These are phyloP conservation scores for Amphipoea oculea DNA, from an alignment of 2,888 invertebrate genomes.

Conservation along the genomic window DNA sequence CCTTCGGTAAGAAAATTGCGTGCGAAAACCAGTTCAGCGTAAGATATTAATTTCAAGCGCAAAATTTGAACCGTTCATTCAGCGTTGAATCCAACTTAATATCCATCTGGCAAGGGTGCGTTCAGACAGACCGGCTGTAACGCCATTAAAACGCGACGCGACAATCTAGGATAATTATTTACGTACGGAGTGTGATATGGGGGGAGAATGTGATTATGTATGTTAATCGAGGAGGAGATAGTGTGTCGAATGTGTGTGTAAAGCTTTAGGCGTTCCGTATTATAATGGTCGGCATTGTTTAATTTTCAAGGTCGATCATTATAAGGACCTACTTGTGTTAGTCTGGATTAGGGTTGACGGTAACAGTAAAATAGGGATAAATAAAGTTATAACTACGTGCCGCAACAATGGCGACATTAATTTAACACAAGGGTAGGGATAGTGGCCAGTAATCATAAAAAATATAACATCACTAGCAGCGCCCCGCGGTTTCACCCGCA, in stretches of 20 bases:
- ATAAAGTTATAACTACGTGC: neutral
- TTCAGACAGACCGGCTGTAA: conserved; percentile 44
- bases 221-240: conserved; percentile 31
- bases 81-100: conserved; percentile 71
- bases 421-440: neutral
- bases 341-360: neutral
- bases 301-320: conserved; percentile 33
- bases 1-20: conserved; percentile 73
- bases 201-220: conserved; percentile 43
- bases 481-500: no score
- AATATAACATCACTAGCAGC: no score
- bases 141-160: conserved; percentile 43
- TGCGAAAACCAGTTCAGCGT: conserved; percentile 75
- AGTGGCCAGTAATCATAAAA: neutral
- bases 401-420: neutral
- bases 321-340: neutral
- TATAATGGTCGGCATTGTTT: conserved; percentile 1
- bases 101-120: conserved; percentile 62
- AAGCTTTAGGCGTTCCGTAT: conserved; percentile 1
- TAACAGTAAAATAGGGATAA: neutral
- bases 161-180: conserved; percentile 47
- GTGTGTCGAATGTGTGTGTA: conserved; percentile 27
- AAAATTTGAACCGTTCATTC: conserved; percentile 79
- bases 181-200: conserved; percentile 41
- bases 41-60: conserved; percentile 77